phyloP scores from a whole-genome alignment of 2,888 invertebrate genomes.

The Harpagoxenus sublaevis region DNA sequence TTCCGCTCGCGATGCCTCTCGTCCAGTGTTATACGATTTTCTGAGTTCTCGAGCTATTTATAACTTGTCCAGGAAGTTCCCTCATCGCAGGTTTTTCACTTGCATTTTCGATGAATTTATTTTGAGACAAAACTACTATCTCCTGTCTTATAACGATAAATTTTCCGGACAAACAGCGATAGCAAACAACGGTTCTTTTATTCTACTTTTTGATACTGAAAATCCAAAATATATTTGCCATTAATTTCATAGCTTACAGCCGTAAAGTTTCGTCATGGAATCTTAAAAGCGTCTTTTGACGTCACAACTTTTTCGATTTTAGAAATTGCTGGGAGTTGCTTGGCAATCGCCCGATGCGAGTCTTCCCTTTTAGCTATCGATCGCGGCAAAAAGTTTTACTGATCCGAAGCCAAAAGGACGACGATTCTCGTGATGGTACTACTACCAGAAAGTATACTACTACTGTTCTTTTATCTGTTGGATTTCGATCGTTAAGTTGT shows the following conservation, averaged over 20 bases:
- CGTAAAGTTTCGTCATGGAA: constrained; percentile 4
- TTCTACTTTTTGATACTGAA: not conserved
- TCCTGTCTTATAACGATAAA: not conserved
- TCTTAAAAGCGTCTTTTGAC: not conserved
- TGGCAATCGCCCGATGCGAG: constrained; percentile 29
- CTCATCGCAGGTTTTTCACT: not conserved
- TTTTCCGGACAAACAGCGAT: not conserved
- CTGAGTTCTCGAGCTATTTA: constrained; percentile 30
- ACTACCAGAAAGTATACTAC: not conserved
- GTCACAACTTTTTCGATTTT: constrained; percentile 19
- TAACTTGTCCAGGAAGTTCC: not conserved
- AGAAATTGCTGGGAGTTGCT: constrained; percentile 25
- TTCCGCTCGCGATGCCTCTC: constrained; percentile 15
- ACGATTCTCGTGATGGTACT: not conserved
- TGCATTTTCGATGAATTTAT: constrained; percentile 29
- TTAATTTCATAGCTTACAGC: not conserved
- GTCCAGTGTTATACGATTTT: not conserved
- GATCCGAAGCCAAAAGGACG: not conserved
- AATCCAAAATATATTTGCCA: not conserved
- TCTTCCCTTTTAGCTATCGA: constrained; percentile 14
- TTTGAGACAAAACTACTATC: not conserved
- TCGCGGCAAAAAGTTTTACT: constrained; percentile 34
- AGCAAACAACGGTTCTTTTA: not conserved
- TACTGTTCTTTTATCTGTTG: constrained; percentile 3
- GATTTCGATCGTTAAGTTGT: not conserved